Conservation (phyloP, 1,140 invertebrate genomes). For the Melipona quadrifasciata region DNA sequence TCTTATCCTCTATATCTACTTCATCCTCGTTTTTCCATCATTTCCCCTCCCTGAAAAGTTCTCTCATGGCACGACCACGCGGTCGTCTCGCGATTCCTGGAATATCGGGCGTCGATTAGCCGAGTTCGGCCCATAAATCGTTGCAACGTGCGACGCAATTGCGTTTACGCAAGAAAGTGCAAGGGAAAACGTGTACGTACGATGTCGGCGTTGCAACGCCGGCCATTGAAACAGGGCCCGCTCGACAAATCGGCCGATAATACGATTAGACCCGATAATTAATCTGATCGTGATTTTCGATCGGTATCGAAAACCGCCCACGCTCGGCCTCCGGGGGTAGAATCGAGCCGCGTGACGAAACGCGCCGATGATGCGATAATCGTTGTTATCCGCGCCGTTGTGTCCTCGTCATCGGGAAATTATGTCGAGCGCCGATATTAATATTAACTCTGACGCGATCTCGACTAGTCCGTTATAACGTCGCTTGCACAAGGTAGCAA, state of each 20-base stretch:
- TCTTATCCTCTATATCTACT: no score
- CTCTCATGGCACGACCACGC: constrained; percentile 53
- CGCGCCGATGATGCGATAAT: constrained; percentile 54
- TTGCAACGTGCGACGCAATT: constrained; percentile 44
- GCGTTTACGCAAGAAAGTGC: constrained; percentile 57
- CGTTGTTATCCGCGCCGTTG: constrained; percentile 24
- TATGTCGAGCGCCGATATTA: not conserved
- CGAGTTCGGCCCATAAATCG: constrained; percentile 53
- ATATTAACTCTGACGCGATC: not conserved
- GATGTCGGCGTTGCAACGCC: constrained; percentile 47
- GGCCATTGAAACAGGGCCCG: constrained; percentile 59
- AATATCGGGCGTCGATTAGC: constrained; percentile 60
- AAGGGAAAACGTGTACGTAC: constrained; percentile 38
- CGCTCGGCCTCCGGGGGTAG: constrained; percentile 14
- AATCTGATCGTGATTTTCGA: constrained; percentile 61
- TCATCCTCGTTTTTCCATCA: constrained; percentile 26
- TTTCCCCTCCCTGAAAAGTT: constrained; percentile 13
- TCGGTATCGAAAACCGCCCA: constrained; percentile 42
- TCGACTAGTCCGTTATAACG: not conserved
- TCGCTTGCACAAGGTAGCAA: not conserved
- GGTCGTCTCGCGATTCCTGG: constrained; percentile 56
- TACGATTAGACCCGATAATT: constrained; percentile 77
- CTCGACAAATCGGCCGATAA: constrained; percentile 76
- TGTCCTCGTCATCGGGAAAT: constrained; percentile 20
- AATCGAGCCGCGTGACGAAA: constrained; percentile 44